Evolutionary conservation across 2,888 invertebrate genomes (phyloP), one percentile per base, ranked within the genome.

Genomic region (Arctia plantaginis): DNA sequence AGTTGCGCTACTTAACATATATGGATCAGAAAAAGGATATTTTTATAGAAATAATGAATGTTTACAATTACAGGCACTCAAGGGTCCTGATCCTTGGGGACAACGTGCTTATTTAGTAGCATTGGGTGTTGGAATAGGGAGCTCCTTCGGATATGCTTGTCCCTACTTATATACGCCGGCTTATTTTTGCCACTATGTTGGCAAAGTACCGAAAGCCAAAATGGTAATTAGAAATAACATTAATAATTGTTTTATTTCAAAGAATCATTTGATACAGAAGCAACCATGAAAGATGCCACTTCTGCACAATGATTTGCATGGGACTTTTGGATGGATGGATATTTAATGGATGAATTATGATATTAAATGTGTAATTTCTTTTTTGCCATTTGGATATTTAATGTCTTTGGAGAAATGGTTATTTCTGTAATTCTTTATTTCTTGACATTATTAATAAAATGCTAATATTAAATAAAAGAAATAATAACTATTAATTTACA

Each of bases 111-210:
- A 91, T 74, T 39, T 91, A 23, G 85, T 86, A 2, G 89, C 90
- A 0, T 75, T 94, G 3, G 92, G 81, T 3, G 88, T 90, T 0
- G 93, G 93, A 3, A 77, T 93, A 0, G 91, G 85, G 27, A 77
- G 85, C 1, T 87, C 90, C 0, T 85, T 91, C 12, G 93, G 92
- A 2, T 94, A 93, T 70, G 85, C 87, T 76, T 66, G 59, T 0
- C 94, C 94, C 0, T 93, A 92, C 68, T 74, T 88, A 12, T 89
- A 90, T 74, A 91, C 93, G 0, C 92, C 94, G 0, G 91, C 90
- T 15, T 92, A 91, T 74, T 92, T 88, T 47, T 90, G 91, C 59
- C 87, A 91, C 73, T 74, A 83, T 2, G 84, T 85, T 3, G 94
- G 93, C 59, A 92, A 92, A 88, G 90, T 92, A 0, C 90, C 92